Evolutionary conservation across 2,797 vertebrate genomes (phyloP).

Genomic region (Dipus sagitta): DNA sequence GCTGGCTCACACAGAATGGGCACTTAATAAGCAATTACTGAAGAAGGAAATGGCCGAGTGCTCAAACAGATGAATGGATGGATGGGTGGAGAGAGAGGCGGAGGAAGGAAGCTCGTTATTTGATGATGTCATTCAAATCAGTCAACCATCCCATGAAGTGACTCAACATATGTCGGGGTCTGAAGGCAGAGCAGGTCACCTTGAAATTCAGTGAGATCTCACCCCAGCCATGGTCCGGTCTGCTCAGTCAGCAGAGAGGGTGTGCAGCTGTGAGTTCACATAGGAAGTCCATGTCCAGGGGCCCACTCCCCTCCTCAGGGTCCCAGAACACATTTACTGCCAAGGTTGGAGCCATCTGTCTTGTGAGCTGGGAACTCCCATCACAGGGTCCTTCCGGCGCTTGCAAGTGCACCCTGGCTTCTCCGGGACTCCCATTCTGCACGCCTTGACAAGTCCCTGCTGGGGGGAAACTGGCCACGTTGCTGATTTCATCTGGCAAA

Average conservation of each 20-base stretch:
- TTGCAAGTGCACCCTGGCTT: conserved; percentile 63
- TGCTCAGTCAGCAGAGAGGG: neutral
- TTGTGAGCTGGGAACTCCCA: neutral
- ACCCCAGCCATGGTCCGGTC: neutral
- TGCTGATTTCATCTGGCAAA: conserved; percentile 63
- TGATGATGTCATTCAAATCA: conserved; percentile 3
- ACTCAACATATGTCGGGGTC: neutral
- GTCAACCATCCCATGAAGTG: neutral
- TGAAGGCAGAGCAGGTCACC: neutral
- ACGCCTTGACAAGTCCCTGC: conserved; percentile 74
- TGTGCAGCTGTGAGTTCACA: neutral
- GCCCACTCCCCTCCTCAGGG: neutral
- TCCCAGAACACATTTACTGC: neutral
- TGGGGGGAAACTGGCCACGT: conserved; percentile 30
- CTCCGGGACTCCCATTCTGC: conserved; percentile 3
- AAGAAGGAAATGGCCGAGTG: neutral
- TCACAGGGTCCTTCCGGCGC: neutral
- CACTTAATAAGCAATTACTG: neutral
- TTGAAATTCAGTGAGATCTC: neutral
- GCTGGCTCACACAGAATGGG: neutral
- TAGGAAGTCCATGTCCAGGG: neutral
- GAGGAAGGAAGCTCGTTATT: neutral
- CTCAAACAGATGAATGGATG: neutral
- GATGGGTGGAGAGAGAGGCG: neutral
- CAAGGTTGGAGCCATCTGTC: conserved; percentile 12